phyloP scores from a whole-genome alignment of 1,140 invertebrate species.

The Drosophila hydei region DNA sequence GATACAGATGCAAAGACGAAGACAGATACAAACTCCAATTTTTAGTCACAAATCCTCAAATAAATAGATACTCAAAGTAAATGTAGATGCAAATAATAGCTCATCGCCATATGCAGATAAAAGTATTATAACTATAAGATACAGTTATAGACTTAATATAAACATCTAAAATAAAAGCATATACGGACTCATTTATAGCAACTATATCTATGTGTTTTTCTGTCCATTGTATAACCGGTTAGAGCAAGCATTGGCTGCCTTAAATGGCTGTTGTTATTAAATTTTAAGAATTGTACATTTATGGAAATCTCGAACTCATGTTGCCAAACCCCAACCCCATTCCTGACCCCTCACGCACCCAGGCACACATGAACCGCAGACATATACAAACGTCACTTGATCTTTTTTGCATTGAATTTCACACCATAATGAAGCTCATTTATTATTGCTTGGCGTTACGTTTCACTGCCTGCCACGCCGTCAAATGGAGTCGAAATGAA shows the following conservation, averaged over 20 bases:
- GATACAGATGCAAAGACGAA: too few relatives aligned
- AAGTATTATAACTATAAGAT: too few relatives aligned
- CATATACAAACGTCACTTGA: conserved; percentile 19
- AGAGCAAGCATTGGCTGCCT: conserved; percentile 5
- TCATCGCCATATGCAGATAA: too few relatives aligned
- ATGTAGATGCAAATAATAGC: too few relatives aligned
- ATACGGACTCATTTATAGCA: not conserved
- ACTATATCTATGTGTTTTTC: not conserved
- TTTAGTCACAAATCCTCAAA: too few relatives aligned
- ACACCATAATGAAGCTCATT: conserved; percentile 54
- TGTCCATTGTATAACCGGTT: conserved; percentile 11
- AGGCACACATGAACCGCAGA: not conserved
- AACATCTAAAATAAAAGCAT: too few relatives aligned
- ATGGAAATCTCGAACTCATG: conserved; percentile 35
- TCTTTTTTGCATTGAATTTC: conserved; percentile 43
- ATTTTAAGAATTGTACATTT: conserved; percentile 42
- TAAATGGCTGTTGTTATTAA: conserved; percentile 28
- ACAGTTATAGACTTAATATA: too few relatives aligned
- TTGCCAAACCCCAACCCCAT: not conserved
- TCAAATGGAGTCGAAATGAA: conserved; percentile 23
- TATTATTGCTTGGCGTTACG: conserved; percentile 37
- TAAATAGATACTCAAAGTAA: too few relatives aligned
- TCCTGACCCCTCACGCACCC: not conserved
- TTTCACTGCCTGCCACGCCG: conserved; percentile 29
- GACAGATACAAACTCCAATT: too few relatives aligned